phyloP scores from a whole-genome alignment of 2,113 vertebrate species.

The Xyrauchen texanus region DNA sequence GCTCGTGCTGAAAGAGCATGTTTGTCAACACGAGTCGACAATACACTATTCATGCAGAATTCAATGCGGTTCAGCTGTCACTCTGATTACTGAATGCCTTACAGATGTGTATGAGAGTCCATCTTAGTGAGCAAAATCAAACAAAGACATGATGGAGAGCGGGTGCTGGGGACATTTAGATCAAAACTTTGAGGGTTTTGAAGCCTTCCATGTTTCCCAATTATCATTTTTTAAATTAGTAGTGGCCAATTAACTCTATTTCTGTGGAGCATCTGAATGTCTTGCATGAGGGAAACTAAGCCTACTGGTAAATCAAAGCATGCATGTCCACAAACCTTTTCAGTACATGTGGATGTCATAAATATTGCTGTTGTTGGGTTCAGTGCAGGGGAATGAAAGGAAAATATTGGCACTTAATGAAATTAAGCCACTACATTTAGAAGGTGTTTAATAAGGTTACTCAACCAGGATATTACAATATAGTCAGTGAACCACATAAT shows the following conservation, averaged over 20 bases:
- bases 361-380: constrained; percentile 56
- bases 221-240: constrained; percentile 58
- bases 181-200: constrained; percentile 42
- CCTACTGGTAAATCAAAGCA: constrained; percentile 59
- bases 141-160: constrained; percentile 42
- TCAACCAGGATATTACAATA: constrained; percentile 22
- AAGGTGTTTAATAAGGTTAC: background rate
- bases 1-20: constrained; percentile 26
- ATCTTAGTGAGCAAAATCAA: constrained; percentile 45
- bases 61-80: constrained; percentile 47
- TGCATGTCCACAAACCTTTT: constrained; percentile 52
- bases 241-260: constrained; percentile 51
- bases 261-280: constrained; percentile 51
- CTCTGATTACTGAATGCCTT: constrained; percentile 51
- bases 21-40: constrained; percentile 6
- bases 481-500: background rate
- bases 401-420: constrained; percentile 6
- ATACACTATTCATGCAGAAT: constrained; percentile 6
- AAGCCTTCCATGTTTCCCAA: constrained; percentile 49
- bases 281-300: constrained; percentile 53
- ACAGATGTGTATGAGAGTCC: constrained; percentile 58
- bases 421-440: constrained; percentile 11
- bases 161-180: constrained; percentile 35
- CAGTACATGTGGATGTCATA: constrained; percentile 61
- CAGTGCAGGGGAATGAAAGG: constrained; percentile 31